These are phyloP conservation scores for Tachysurus vachellii DNA, from an alignment of 2,113 vertebrate genomes.

Conservation along the genomic window DNA sequence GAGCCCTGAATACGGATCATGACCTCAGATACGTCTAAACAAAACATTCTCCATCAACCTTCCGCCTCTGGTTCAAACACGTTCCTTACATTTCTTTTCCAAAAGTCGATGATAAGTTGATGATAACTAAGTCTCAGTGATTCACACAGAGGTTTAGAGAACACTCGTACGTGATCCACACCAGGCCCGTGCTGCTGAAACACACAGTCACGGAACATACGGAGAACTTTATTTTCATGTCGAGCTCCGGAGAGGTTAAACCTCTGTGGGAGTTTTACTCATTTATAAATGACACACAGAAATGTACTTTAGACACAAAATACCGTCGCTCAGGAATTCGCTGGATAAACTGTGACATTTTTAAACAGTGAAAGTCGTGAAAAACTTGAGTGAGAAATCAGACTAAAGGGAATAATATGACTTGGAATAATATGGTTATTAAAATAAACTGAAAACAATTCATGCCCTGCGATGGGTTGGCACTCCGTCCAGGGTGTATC, in stretches of 20 bases:
- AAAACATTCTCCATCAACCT: background rate
- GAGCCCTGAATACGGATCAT: background rate
- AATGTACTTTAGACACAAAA: background rate
- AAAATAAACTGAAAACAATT: too few relatives aligned
- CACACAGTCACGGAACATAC: background rate
- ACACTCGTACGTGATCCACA: background rate
- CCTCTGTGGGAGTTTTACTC: background rate
- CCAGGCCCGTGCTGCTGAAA: background rate
- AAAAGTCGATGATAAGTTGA: background rate
- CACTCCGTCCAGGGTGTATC: too few relatives aligned
- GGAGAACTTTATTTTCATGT: background rate
- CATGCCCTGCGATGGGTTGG: too few relatives aligned
- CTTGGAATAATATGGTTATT: background rate
- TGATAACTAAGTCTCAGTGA: background rate
- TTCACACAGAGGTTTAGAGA: background rate
- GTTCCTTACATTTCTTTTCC: background rate
- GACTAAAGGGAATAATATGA: background rate
- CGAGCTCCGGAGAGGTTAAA: background rate
- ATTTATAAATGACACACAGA: conserved; percentile 8
- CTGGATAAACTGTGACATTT: background rate
- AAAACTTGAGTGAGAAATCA: background rate
- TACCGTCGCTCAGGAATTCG: background rate
- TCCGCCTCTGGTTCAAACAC: background rate
- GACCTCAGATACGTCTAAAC: conserved; percentile 8
- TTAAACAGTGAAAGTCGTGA: background rate